Conservation (phyloP, 2,797 vertebrate genomes). For the Sebastes taczanowskii region DNA sequence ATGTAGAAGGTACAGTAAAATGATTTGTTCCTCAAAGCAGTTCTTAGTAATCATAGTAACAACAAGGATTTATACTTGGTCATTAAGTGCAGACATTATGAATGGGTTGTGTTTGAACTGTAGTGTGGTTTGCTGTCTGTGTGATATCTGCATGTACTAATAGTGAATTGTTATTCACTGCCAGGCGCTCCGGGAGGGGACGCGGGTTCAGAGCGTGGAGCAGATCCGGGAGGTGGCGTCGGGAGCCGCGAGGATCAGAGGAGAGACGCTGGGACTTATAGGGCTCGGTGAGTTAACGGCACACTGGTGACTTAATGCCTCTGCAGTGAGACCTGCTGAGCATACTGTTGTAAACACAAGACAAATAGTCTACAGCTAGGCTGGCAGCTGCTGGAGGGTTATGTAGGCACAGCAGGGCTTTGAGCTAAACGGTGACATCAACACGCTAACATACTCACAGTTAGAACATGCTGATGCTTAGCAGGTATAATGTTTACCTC, state of each 20-base stretch:
- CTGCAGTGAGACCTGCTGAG: background rate
- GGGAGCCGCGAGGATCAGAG: slow-evolving; percentile 94
- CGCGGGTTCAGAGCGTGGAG: slow-evolving; percentile 94
- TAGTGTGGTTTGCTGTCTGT: background rate
- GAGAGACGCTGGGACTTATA: slow-evolving; percentile 97
- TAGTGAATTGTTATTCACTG: slow-evolving; percentile 19
- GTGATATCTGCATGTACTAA: background rate
- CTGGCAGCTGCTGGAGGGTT: background rate
- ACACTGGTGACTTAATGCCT: no score
- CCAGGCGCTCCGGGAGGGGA: slow-evolving; percentile 96
- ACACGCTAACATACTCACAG: background rate
- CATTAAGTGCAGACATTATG: slow-evolving; percentile 5
- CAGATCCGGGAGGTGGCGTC: slow-evolving; percentile 99
- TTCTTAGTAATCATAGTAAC: background rate
- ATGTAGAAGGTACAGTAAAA: slow-evolving; percentile 65
- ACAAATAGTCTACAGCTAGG: background rate
- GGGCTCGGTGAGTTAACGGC: slow-evolving; percentile 87
- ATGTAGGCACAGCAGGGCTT: background rate
- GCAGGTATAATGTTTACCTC: background rate
- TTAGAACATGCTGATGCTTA: background rate
- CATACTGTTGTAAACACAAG: background rate
- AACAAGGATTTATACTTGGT: slow-evolving; percentile 22
- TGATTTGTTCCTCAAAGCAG: slow-evolving; percentile 61
- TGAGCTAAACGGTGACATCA: background rate
- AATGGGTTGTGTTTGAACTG: background rate